Base-by-base conservation (phyloP, 2,113 vertebrate species). In the Pogona vitticeps region DNA sequence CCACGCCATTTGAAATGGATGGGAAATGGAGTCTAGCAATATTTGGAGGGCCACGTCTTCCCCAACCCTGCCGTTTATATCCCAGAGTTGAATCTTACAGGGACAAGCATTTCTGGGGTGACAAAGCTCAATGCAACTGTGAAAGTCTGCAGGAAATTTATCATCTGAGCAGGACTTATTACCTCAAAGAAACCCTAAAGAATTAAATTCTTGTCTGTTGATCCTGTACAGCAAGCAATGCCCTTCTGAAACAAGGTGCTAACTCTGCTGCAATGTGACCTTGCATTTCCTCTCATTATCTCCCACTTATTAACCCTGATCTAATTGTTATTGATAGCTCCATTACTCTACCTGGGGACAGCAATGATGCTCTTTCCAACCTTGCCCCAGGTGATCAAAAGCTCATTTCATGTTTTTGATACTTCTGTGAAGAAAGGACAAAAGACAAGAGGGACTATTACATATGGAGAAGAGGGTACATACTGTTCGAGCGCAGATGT, bases 281-380 rank as follows among this genome's bases (percentile, higher is more conserved):
- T 95, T 92, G 89, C 52, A 70, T 90, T 94, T 81, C 70, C 87
- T 75, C 82, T 94, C 91, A 94, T 95, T 96, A 92, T 91, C 86
- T 92, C 94, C 90, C 52, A 93, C 85, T 95, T 94, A 94, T 91
- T 95, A 96, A 91, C 90, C 84, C 79, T 87, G 75, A 92, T 93
- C 89, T 94, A 94, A 94, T 78, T 92, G 85, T 94, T 94, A 95
- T 94, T 96, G 91, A 95, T 95, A 88, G 86, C 87, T 87, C 76
- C 90, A 92, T 94, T 93, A 95, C 83, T 91, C 88, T 92, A 65
- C 94, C 87, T 92, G 90, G 88, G 91, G 92, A 59, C 91, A 88
- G 84, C 90, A 91, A 83, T 87, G 91, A 89, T 77, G 83, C 80
- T 94, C 85, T 91, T 88, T 82, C 86, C 94, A 91, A 94, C 92